A percentile compares a stretch with the other conserved stretches of the same genome.
phyloP scores from a whole-genome alignment of 2,797 vertebrate genomes.

The Rhynchotus rufescens region DNA sequence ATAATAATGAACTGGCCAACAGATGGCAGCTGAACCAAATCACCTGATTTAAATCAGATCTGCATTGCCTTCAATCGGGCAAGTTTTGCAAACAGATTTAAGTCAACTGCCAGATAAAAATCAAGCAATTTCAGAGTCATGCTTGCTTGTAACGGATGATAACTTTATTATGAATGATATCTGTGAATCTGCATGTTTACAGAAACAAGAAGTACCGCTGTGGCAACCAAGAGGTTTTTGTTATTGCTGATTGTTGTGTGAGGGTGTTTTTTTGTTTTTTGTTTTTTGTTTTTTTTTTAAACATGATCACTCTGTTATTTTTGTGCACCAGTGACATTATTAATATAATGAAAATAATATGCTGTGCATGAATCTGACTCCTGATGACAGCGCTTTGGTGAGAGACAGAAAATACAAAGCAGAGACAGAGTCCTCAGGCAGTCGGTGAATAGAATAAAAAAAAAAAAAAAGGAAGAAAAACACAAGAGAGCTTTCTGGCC shows the following conservation, averaged over 20 bases:
- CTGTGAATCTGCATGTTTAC: constrained; percentile 52
- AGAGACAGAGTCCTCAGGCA: constrained; percentile 70
- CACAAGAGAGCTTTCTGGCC: constrained; percentile 80
- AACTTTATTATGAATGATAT: constrained; percentile 60
- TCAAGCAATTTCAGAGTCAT: constrained; percentile 71
- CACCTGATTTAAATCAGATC: constrained; percentile 80
- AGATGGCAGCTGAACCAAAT: constrained; percentile 84
- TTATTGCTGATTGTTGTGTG: constrained; percentile 14
- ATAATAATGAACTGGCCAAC: constrained; percentile 81
- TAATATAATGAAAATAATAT: constrained; percentile 71
- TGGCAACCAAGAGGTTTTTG: constrained; percentile 37
- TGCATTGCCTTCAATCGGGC: constrained; percentile 39
- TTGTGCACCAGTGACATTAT: constrained; percentile 60
- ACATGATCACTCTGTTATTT: constrained; percentile 57
- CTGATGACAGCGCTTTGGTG: constrained; percentile 61
- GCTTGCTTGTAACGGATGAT: constrained; percentile 72
- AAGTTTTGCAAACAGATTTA: constrained; percentile 75
- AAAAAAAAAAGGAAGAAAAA: not conserved
- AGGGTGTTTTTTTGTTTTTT: too few species aligned
- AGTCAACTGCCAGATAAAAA: constrained; percentile 78
- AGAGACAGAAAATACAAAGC: constrained; percentile 70
- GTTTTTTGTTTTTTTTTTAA: constrained; percentile 44
- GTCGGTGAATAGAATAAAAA: constrained; percentile 62
- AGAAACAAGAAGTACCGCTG: constrained; percentile 60
- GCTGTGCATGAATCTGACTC: constrained; percentile 55